These are phyloP conservation scores for Drosophila leonis DNA, from an alignment of 2,888 invertebrate species.

Conservation along the genomic window DNA sequence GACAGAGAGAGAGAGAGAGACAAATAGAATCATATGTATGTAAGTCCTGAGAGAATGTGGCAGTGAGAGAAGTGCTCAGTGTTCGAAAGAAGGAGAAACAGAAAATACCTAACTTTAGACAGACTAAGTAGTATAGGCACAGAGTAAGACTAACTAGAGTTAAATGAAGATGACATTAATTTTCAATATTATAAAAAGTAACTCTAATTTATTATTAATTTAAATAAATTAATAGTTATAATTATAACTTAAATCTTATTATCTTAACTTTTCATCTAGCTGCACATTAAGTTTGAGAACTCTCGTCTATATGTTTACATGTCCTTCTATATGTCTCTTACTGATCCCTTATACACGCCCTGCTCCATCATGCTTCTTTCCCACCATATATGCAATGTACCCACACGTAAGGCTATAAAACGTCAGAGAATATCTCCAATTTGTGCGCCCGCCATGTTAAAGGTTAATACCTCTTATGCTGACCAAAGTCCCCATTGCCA, in stretches of 20 bases:
- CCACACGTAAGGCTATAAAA: slow-evolving; percentile 1
- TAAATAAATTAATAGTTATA: neutral
- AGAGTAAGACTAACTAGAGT: too few species aligned
- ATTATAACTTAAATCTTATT: neutral
- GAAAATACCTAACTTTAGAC: too few species aligned
- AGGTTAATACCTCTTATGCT: slow-evolving; percentile 64
- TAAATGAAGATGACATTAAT: neutral
- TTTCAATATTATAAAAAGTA: neutral
- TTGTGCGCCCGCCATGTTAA: slow-evolving; percentile 48
- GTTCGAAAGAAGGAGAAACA: too few species aligned
- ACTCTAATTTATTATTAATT: neutral
- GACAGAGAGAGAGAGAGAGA: too few species aligned
- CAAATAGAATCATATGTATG: too few species aligned
- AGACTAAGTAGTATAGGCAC: too few species aligned
- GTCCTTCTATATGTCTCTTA: neutral
- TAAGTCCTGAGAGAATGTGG: too few species aligned
- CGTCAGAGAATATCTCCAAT: slow-evolving; percentile 23
- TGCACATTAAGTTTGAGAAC: neutral
- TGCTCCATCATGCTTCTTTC: neutral
- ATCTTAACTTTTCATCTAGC: neutral
- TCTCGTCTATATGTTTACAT: neutral
- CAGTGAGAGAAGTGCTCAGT: too few species aligned
- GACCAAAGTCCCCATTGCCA: slow-evolving; percentile 1
- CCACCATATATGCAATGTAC: neutral
- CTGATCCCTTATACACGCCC: neutral